A percentile compares a stretch with the other conserved stretches of the same genome.
phyloP scores from a whole-genome alignment of 2,113 vertebrate species.

The Numenius arquata region DNA sequence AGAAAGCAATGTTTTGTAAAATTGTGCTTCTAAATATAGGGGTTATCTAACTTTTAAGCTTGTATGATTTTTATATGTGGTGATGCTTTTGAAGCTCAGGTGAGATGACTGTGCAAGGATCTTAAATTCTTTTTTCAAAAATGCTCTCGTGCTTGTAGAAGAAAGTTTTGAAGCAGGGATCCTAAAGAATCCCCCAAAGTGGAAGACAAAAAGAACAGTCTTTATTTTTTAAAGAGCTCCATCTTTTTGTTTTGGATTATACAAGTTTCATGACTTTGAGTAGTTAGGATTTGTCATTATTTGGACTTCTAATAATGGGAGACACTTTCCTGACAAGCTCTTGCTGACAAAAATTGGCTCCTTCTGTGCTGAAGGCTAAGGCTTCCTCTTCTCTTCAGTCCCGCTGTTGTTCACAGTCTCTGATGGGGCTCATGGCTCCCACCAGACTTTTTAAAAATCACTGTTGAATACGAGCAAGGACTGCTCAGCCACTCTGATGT shows the following conservation, averaged over 20 bases:
- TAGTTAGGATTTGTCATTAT: not conserved
- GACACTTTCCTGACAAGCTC: not conserved
- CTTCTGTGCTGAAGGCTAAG: not conserved
- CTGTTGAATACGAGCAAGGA: not conserved
- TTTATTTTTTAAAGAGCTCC: not conserved
- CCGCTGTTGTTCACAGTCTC: not conserved
- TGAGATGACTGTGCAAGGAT: not conserved
- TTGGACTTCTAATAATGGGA: not conserved
- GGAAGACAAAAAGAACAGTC: not conserved
- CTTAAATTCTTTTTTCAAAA: not conserved
- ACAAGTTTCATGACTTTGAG: not conserved
- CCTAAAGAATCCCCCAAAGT: not conserved
- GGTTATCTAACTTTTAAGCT: not conserved
- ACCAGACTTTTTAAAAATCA: not conserved
- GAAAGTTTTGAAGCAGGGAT: not conserved
- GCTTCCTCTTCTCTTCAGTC: not conserved
- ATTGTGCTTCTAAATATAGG: not conserved
- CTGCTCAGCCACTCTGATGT: not conserved
- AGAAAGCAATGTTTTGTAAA: not conserved
- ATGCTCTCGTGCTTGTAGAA: not conserved
- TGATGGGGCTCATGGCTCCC: not conserved
- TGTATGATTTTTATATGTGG: rapidly evolving
- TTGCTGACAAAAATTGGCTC: not conserved
- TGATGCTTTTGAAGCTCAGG: not conserved
- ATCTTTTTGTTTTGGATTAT: not conserved